Percentiles rank a stretch among this genome's conserved stretches.
Evolutionary conservation across 2,797 vertebrate genomes (phyloP).

Genomic region (Eupleurogrammus muticus): DNA sequence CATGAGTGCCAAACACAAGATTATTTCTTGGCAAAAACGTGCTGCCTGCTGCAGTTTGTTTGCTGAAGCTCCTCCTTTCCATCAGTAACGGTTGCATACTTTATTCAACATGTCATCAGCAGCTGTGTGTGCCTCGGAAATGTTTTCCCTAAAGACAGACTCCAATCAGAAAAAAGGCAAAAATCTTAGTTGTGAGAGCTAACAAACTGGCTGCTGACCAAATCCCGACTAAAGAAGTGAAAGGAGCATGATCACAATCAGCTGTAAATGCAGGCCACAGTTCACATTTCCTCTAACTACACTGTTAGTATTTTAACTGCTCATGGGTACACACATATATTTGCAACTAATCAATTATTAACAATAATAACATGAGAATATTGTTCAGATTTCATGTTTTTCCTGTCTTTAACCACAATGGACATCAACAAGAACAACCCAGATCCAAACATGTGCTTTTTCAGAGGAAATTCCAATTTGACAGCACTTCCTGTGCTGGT

Average conservation of each 20-base stretch:
- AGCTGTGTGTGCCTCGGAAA: conserved; percentile 58
- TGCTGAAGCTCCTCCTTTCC: conserved; percentile 37
- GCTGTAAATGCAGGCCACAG: not conserved
- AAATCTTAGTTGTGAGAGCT: not conserved
- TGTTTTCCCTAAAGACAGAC: conserved; percentile 16
- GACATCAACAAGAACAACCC: conserved; percentile 34
- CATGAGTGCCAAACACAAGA: conserved; percentile 20
- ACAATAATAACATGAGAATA: not conserved
- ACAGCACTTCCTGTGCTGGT: conserved; percentile 64
- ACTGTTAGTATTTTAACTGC: not conserved
- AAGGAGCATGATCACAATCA: not conserved
- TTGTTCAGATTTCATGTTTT: not conserved
- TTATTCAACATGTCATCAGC: conserved; percentile 64
- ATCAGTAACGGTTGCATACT: conserved; percentile 59
- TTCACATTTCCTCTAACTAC: not conserved
- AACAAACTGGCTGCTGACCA: conserved; percentile 19
- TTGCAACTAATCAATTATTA: not conserved
- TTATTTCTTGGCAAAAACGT: conserved; percentile 31
- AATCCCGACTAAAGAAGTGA: not conserved
- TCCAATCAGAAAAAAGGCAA: not conserved
- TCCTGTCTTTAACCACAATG: conserved; percentile 12
- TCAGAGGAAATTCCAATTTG: conserved; percentile 70
- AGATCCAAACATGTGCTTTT: conserved; percentile 42
- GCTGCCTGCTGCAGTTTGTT: conserved; percentile 49
- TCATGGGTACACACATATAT: not conserved